These are phyloP conservation scores for Microctenopoma steveboyesi DNA, from an alignment of 2,797 vertebrate genomes.

Conservation along the genomic window DNA sequence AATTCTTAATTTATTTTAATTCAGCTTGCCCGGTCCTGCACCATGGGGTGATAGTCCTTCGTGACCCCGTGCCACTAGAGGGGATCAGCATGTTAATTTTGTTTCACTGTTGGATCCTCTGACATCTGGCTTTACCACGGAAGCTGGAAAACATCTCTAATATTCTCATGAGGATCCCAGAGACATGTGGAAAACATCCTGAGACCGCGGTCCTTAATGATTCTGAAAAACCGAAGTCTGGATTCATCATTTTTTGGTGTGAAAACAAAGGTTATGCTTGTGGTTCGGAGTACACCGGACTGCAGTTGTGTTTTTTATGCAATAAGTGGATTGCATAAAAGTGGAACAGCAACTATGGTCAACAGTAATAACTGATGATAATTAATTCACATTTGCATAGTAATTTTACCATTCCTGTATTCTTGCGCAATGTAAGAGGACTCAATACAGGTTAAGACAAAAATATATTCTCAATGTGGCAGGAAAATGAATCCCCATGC, in stretches of 20 bases:
- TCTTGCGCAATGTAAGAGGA: constrained; percentile 55
- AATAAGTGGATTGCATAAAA: not conserved
- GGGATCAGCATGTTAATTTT: constrained; percentile 88
- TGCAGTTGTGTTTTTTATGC: constrained; percentile 15
- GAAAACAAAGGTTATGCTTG: constrained; percentile 78
- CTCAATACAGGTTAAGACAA: constrained; percentile 32
- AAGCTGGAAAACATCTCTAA: constrained; percentile 95
- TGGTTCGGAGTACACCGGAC: constrained; percentile 60
- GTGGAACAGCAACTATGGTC: constrained; percentile 31
- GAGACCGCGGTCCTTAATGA: constrained; percentile 88
- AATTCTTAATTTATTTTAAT: constrained; percentile 69
- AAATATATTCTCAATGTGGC: constrained; percentile 59
- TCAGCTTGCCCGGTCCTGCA: constrained; percentile 70
- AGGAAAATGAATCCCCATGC: constrained; percentile 67
- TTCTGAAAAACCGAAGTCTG: constrained; percentile 84
- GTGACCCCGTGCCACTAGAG: constrained; percentile 73
- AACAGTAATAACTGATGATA: constrained; percentile 33
- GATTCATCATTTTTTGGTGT: constrained; percentile 82
- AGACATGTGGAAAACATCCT: constrained; percentile 96
- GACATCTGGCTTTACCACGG: constrained; percentile 92
- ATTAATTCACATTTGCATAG: constrained; percentile 37
- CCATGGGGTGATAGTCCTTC: constrained; percentile 76
- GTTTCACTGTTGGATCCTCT: constrained; percentile 86
- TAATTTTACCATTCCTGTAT: constrained; percentile 40
- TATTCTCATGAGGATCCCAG: constrained; percentile 91